Base-by-base conservation (phyloP, 2,888 invertebrate species). In the Drosophila mulleri region DNA sequence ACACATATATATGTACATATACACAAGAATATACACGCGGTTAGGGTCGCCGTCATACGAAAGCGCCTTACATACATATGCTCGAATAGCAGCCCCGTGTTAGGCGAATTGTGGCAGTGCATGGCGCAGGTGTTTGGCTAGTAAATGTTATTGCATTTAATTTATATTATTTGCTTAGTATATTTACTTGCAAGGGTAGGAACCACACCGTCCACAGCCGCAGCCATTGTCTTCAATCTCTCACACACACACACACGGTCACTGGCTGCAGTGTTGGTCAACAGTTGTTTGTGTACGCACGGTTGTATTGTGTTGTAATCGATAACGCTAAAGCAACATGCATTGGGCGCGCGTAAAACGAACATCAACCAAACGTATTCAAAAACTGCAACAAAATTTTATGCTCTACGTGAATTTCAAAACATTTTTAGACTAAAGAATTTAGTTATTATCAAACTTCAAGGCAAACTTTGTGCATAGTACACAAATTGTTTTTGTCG, bases 171-270 rank as follows among this genome's bases (percentile, higher is more conserved):
- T 62, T 23, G 61, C 59, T 50, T 11, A 47, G 11, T 23, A 82
- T 90, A 92, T 85, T 92, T 92, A 93, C 93, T 92, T 92, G 93
- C 93, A 90, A 93, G 91, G 86, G 92, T 92, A 92, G 93, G 92
- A 92, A 91, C 91, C 91, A 91, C 91, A 89, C 91, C 92, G 88
- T 92, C 92, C 91, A 91, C 91, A 91, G 92, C 92, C 93, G 91
- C 91, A 90, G 92, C 92, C 93, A 93, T 92, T 90, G 90, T 91
- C 91, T 91, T 91, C 92, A 91, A 90, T 89, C 91, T 91, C 76
- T 74, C 76, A 70, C 76, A 77, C 76, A 70, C 76, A 77, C 76
- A 77, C 76, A 74, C 74, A 74, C 78, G 70, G 56, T 63, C 63
- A 58, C 66, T 66, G 76, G 48, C 65, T 64, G 70, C 63, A 82